These are phyloP conservation scores for Charanyca ferruginea DNA, from an alignment of 2,888 invertebrate genomes.

Conservation along the genomic window DNA sequence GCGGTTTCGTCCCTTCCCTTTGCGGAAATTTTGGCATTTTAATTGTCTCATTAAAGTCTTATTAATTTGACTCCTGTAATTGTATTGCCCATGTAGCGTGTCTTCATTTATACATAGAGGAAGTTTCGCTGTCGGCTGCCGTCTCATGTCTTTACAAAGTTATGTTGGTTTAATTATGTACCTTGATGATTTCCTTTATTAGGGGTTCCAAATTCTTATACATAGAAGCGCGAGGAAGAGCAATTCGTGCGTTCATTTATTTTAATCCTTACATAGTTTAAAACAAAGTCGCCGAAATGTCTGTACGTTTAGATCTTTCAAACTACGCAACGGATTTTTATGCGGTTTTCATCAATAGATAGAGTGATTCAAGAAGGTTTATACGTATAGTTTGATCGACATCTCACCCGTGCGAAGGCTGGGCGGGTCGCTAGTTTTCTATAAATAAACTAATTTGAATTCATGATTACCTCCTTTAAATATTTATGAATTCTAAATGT, in stretches of 20 bases:
- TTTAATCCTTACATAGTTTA: no score
- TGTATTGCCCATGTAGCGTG: constrained; percentile 53
- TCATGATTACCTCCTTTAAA: constrained; percentile 22
- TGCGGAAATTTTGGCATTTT: constrained; percentile 74
- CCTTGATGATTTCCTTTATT: constrained; percentile 21
- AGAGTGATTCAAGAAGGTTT: no score
- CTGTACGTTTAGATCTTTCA: no score
- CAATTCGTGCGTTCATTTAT: constrained; percentile 17
- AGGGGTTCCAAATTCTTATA: constrained; percentile 22
- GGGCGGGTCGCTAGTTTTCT: no score
- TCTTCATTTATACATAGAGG: constrained; percentile 48
- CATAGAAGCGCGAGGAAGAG: constrained; percentile 7
- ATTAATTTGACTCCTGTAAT: constrained; percentile 72
- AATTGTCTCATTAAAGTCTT: constrained; percentile 79
- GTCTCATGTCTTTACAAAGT: constrained; percentile 39
- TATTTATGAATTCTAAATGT: constrained; percentile 46
- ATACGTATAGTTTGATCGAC: no score
- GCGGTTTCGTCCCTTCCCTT: constrained; percentile 73
- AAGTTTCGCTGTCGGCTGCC: constrained; percentile 38
- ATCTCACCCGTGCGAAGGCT: no score
- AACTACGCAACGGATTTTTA: no score
- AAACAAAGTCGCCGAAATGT: no score
- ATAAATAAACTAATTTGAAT: no score
- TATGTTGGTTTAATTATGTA: constrained; percentile 48
- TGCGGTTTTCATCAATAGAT: no score